A percentile compares a stretch with the other conserved stretches of the same genome.
These are phyloP conservation scores for Beaufortia kweichowensis DNA, from an alignment of 2,113 vertebrate species.

Conservation along the genomic window DNA sequence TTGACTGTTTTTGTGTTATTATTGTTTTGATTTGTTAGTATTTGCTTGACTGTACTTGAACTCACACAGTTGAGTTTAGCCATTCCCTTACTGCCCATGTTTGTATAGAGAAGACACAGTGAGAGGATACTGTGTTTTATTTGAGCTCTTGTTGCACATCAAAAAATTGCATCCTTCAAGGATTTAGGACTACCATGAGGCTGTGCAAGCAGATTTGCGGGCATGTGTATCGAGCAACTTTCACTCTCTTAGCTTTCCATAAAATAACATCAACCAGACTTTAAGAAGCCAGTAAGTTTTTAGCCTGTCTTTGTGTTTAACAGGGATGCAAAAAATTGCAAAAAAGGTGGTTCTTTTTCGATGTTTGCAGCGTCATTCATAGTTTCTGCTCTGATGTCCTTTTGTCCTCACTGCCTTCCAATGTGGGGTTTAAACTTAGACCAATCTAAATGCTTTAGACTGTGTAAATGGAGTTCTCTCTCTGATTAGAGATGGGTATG, in stretches of 20 bases:
- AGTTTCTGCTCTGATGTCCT: slow-evolving; percentile 26
- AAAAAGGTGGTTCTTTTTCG: slow-evolving; percentile 19
- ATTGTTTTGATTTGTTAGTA: slow-evolving; percentile 14
- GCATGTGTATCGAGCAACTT: background rate
- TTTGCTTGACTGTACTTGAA: slow-evolving; percentile 1
- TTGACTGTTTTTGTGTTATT: background rate
- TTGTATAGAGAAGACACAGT: background rate
- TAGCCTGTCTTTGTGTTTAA: slow-evolving; percentile 25
- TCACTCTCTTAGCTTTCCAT: background rate
- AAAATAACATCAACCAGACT: slow-evolving; percentile 10
- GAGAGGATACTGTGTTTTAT: background rate
- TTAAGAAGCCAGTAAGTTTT: background rate
- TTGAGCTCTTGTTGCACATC: background rate
- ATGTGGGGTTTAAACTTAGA: slow-evolving; percentile 32
- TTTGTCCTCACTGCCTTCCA: slow-evolving; percentile 23
- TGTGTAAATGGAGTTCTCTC: slow-evolving; percentile 42
- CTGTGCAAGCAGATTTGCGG: background rate
- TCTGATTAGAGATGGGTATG: slow-evolving; percentile 37
- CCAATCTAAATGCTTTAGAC: background rate
- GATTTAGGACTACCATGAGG: background rate
- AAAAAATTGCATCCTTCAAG: background rate
- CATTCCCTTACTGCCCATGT: slow-evolving; percentile 2
- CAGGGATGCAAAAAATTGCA: slow-evolving; percentile 11
- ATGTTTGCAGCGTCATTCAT: slow-evolving; percentile 32
- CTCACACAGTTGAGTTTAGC: slow-evolving; percentile 9